Conservation (phyloP, 2,113 vertebrate species). For the Symphodus melops region DNA sequence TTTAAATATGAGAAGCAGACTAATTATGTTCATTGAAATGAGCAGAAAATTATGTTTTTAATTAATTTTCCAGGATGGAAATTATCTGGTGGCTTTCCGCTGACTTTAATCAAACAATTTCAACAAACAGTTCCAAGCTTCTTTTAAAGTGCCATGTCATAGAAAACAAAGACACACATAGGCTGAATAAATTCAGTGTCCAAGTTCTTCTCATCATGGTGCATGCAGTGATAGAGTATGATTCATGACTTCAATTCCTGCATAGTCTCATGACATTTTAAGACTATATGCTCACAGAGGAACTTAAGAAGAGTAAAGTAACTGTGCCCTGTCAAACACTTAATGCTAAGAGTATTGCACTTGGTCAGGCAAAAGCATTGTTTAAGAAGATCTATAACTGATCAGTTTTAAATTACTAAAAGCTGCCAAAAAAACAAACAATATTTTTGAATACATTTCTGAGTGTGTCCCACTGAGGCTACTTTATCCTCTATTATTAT, state of each 20-base stretch:
- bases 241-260: background rate
- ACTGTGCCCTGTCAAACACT: background rate
- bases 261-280: slow-evolving; percentile 5
- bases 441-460: too few relatives aligned
- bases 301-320: background rate
- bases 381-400: too few relatives aligned
- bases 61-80: background rate
- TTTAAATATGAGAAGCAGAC: background rate
- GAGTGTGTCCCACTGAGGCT: too few relatives aligned
- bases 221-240: background rate
- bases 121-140: background rate
- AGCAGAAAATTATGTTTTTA: background rate
- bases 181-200: background rate
- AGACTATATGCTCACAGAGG: background rate
- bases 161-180: background rate
- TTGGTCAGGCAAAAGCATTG: background rate
- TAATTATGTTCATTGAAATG: background rate
- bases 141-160: background rate
- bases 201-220: background rate
- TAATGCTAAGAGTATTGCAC: background rate
- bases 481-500: too few relatives aligned
- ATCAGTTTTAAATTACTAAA: too few relatives aligned
- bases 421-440: too few relatives aligned
- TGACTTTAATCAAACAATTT: background rate
- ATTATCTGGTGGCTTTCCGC: background rate